Conservation (phyloP, 1,140 invertebrate species). For the Drosophila ambigua region DNA sequence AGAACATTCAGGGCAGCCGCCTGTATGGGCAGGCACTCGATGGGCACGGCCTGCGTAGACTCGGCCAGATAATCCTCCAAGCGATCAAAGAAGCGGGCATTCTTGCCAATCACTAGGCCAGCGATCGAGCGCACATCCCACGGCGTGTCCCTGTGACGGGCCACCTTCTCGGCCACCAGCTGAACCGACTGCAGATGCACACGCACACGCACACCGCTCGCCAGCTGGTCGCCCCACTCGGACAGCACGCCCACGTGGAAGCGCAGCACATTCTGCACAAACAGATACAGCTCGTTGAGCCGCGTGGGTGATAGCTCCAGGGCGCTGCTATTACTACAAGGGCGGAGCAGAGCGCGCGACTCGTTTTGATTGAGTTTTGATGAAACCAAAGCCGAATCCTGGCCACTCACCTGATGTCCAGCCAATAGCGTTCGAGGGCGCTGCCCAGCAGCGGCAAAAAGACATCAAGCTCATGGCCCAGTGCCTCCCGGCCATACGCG, state of each 20-base stretch:
- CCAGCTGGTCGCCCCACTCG: conserved; percentile 25
- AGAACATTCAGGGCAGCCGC: conserved; percentile 47
- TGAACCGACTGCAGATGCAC: not conserved
- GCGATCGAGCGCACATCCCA: conserved; percentile 73
- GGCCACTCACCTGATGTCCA: conserved; percentile 29
- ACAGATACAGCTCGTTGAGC: conserved; percentile 57
- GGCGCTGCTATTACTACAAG: not conserved
- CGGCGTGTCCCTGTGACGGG: conserved; percentile 47
- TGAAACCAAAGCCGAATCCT: not conserved
- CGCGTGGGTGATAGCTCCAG: conserved; percentile 52
- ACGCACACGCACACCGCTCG: not conserved
- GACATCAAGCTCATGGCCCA: conserved; percentile 14
- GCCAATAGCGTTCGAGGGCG: conserved; percentile 41
- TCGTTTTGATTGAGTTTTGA: not conserved
- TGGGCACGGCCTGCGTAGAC: conserved; percentile 11
- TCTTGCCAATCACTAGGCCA: conserved; percentile 50
- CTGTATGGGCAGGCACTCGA: conserved; percentile 49
- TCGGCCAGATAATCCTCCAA: conserved; percentile 21
- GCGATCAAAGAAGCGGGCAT: conserved; percentile 23
- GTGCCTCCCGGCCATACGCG: conserved; percentile 40
- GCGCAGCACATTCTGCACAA: conserved; percentile 55
- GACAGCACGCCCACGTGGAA: conserved; percentile 53
- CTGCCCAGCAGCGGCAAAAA: conserved; percentile 41
- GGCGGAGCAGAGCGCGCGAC: too few relatives aligned
- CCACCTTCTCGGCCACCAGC: conserved; percentile 31